phyloP scores from a whole-genome alignment of 1,140 invertebrate species.

The Atta colombica region DNA sequence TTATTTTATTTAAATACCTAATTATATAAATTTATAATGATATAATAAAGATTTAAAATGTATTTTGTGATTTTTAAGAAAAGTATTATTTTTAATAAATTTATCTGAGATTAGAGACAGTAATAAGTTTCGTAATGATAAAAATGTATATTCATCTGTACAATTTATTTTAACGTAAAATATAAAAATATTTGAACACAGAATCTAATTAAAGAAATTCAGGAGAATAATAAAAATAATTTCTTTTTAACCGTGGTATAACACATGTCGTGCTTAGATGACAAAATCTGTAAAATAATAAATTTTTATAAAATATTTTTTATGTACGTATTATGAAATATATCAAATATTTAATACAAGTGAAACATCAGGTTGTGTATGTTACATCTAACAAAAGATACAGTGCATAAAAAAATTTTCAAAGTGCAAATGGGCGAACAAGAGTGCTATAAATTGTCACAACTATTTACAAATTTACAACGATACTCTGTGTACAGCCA shows the following conservation, averaged over 20 bases:
- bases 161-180: not conserved
- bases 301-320: constrained; percentile 33
- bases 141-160: not conserved
- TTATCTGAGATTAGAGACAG: not conserved
- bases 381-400: not conserved
- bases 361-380: not conserved
- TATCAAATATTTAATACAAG: constrained; percentile 12
- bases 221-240: constrained; percentile 5
- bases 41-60: constrained; percentile 11
- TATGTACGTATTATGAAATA: not conserved
- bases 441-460: constrained; percentile 65
- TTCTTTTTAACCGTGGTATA: not conserved
- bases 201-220: not conserved
- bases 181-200: constrained; percentile 21
- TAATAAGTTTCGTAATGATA: not conserved
- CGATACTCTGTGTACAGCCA: constrained; percentile 61
- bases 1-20: not conserved
- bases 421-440: constrained; percentile 51
- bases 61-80: not conserved
- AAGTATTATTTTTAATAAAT: constrained; percentile 11
- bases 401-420: constrained; percentile 28
- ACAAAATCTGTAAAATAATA: not conserved
- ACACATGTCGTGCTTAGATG: not conserved
- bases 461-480: constrained; percentile 74
- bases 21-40: not conserved